Conservation (phyloP, 1,140 invertebrate genomes). For the Battus philenor region DNA sequence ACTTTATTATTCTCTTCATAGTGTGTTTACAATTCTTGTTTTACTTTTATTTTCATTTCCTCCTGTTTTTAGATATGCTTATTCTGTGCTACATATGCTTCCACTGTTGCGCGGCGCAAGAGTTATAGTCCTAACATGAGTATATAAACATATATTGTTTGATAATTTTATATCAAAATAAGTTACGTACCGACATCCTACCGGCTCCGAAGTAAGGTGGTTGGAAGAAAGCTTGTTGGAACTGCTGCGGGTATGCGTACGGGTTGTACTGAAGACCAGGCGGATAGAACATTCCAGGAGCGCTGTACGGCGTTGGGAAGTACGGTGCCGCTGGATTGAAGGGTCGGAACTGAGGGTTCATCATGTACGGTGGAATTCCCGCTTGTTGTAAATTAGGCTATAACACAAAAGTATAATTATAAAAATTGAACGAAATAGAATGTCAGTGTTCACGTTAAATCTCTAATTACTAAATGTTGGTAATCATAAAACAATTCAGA, state of each 20-base stretch:
- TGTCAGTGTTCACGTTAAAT: too few relatives aligned
- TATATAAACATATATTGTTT: too few relatives aligned
- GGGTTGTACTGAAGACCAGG: constrained; percentile 40
- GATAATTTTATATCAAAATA: not conserved
- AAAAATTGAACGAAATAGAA: too few relatives aligned
- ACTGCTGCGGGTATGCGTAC: constrained; percentile 46
- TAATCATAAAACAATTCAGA: too few relatives aligned
- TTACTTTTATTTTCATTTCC: too few relatives aligned
- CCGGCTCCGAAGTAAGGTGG: constrained; percentile 52
- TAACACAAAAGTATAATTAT: constrained; percentile 18
- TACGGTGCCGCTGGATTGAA: constrained; percentile 42
- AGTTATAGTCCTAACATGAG: too few relatives aligned
- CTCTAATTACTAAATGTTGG: too few relatives aligned
- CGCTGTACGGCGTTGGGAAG: constrained; percentile 55
- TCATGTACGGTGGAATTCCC: constrained; percentile 44
- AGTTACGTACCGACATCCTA: constrained; percentile 60
- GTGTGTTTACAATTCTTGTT: too few relatives aligned
- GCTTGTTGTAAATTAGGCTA: constrained; percentile 41
- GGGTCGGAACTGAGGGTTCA: constrained; percentile 43
- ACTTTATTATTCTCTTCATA: too few relatives aligned
- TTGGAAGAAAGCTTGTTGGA: constrained; percentile 51
- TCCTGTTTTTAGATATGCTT: too few relatives aligned
- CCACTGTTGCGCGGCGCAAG: too few relatives aligned
- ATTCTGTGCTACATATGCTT: too few relatives aligned
- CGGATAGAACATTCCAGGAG: constrained; percentile 37